Evolutionary conservation across 1,140 invertebrate genomes (phyloP).

Genomic region (Heliconius nattereri): DNA sequence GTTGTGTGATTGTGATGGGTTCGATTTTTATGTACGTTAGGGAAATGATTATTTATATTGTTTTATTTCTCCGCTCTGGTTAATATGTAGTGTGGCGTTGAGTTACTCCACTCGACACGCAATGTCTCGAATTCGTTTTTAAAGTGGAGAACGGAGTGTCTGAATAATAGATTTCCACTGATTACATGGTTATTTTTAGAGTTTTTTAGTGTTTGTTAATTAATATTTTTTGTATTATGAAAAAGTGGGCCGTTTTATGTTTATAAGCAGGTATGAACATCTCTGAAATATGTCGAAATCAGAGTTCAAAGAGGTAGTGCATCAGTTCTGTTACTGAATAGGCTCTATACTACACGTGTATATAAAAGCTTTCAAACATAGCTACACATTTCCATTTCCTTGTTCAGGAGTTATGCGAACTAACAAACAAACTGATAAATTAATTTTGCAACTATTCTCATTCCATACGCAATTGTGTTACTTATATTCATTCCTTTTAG

Average conservation of each 20-base stretch:
- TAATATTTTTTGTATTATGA: too few relatives aligned
- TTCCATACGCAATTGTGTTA: background rate
- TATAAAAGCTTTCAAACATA: constrained; percentile 6
- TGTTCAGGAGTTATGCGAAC: constrained; percentile 2
- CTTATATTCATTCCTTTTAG: background rate
- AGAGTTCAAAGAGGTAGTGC: too few relatives aligned
- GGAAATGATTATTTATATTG: too few relatives aligned
- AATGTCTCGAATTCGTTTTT: background rate
- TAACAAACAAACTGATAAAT: background rate
- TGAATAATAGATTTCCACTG: background rate
- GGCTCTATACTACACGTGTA: background rate
- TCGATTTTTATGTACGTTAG: background rate
- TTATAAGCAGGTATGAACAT: too few relatives aligned
- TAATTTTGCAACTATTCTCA: constrained; percentile 2
- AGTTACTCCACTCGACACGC: background rate
- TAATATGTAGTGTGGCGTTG: background rate
- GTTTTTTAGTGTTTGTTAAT: too few relatives aligned
- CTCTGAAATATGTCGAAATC: too few relatives aligned
- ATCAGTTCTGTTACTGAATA: background rate
- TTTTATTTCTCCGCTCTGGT: too few relatives aligned
- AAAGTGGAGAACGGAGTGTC: background rate
- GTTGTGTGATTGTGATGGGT: background rate
- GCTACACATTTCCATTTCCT: background rate
- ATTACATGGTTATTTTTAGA: background rate
- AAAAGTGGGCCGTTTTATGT: too few relatives aligned